phyloP scores from a whole-genome alignment of 2,888 invertebrate genomes.

The Lasioglossum figueresi region DNA sequence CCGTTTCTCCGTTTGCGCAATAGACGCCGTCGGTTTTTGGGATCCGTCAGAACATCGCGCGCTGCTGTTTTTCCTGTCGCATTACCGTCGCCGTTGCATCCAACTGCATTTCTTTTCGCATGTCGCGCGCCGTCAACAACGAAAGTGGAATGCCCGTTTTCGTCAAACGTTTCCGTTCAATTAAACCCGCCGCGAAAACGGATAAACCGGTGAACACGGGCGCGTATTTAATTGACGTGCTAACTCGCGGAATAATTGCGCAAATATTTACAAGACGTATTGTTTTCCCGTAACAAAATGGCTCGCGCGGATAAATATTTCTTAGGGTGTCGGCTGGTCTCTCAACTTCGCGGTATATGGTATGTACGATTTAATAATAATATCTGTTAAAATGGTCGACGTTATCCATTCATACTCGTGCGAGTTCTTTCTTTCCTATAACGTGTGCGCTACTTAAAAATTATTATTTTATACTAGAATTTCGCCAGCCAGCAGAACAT shows the following conservation, averaged over 20 bases:
- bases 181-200: neutral
- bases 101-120: neutral
- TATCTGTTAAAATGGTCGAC: neutral
- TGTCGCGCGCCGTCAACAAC: neutral
- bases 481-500: neutral
- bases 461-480: neutral
- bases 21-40: neutral
- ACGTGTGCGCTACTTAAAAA: neutral
- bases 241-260: neutral
- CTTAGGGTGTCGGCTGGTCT: neutral
- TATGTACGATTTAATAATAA: neutral
- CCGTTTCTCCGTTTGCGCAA: neutral
- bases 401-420: neutral
- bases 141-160: neutral
- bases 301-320: neutral
- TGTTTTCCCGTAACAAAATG: neutral
- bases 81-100: neutral
- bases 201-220: neutral
- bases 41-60: neutral
- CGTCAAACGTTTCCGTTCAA: neutral
- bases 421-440: neutral
- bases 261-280: neutral
- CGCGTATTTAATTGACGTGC: neutral
- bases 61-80: neutral
- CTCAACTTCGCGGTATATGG: neutral